Base-by-base conservation (phyloP, 2,888 invertebrate genomes). In the Eremobia ochroleuca region DNA sequence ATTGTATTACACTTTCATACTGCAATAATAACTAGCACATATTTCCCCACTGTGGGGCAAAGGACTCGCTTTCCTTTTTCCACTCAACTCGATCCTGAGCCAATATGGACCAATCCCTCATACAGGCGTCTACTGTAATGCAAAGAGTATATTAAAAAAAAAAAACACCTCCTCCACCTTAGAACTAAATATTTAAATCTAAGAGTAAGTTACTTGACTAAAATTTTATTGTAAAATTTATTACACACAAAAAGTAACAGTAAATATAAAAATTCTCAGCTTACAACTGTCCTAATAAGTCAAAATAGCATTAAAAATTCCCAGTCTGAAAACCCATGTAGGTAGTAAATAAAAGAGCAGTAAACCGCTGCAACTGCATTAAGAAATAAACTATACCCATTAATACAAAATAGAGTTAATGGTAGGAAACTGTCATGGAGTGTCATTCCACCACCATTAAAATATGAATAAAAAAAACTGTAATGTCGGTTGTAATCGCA, bases 401-500 rank as follows among this genome's bases (percentile, higher is more conserved):
- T 74, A 68, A 74, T 69, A 71, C 49, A 46, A 21, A n/a, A 72
- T 43, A 28, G 21, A 83, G 66, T 62, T 79, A 85, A 82, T 85
- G 49, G 86, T 58, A 61, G 64, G 37, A 13, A 67, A 72, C 77
- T 80, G 73, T 73, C 85, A 73, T 43, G 34, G 31, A 79, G 68
- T 85, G 76, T 85, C 75, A 85, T 80, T 86, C 43, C 18, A 21
- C 73, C 43, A 58, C 80, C 77, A 73, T 82, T 77, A 81, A 71
- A 74, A 69, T 46, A 72, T 59, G 59, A 83, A 77, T 73, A 77
- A 79, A 82, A 71, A 81, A 67, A 82, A 40, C 52, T 65, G 37
- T 66, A 83, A 80, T 77, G 80, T n/a, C 61, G 61, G 70, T 73
- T 86, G 80, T 83, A 83, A 80, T 83, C 58, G 76, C 76, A 58